These are phyloP conservation scores for Prochilodus magdalenae DNA, from an alignment of 2,113 vertebrate genomes.

Conservation along the genomic window DNA sequence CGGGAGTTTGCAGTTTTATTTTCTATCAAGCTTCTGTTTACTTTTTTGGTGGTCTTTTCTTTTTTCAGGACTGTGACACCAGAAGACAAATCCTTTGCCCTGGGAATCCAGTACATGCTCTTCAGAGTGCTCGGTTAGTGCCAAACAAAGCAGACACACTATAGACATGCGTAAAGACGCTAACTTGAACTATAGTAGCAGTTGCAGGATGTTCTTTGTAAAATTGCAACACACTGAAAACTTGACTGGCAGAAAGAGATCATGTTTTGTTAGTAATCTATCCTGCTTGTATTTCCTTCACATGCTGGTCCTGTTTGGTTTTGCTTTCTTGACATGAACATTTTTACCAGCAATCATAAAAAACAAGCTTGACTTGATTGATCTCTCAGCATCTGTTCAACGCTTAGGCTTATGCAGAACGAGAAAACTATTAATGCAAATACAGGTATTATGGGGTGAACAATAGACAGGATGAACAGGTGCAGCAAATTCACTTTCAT, in stretches of 20 bases:
- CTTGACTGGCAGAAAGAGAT: not conserved
- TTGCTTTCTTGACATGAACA: not conserved
- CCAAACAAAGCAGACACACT: not conserved
- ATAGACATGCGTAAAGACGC: not conserved
- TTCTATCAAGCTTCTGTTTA: not conserved
- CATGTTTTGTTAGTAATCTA: not conserved
- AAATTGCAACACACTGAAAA: not conserved
- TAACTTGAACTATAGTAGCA: not conserved
- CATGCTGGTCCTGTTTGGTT: not conserved
- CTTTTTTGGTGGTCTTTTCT: not conserved
- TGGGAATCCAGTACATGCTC: constrained; percentile 94
- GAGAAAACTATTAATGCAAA: not conserved
- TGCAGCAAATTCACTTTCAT: not conserved
- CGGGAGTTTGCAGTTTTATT: too few species aligned
- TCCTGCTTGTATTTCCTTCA: not conserved
- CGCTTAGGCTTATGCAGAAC: not conserved
- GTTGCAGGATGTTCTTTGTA: not conserved
- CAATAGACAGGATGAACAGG: not conserved
- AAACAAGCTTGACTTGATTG: constrained; percentile 4
- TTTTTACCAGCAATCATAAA: not conserved
- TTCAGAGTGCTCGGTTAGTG: constrained; percentile 88
- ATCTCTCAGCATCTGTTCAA: not conserved
- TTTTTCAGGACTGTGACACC: constrained; percentile 79
- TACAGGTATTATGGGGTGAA: not conserved
- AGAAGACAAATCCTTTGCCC: constrained; percentile 89